These are phyloP conservation scores for Lithodes maja DNA, from an alignment of 2,888 invertebrate genomes.

Conservation along the genomic window DNA sequence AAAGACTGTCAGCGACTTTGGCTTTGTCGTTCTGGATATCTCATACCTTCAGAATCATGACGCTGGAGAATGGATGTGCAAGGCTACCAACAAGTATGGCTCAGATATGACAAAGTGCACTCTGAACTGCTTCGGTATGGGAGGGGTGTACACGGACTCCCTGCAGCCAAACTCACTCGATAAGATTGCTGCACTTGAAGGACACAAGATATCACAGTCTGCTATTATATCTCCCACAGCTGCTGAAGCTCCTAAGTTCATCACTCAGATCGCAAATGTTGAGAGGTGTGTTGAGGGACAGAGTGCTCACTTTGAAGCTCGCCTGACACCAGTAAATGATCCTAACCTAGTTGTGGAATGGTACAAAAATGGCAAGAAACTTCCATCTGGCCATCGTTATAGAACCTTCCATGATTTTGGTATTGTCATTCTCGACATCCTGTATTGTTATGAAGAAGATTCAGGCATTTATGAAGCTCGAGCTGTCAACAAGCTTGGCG, in stretches of 20 bases:
- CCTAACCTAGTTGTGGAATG: conserved; percentile 96
- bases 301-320: conserved; percentile 89
- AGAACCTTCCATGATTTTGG: conserved; percentile 98
- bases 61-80: conserved; percentile 94
- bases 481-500: conserved; percentile 92
- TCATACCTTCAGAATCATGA: conserved; percentile 95
- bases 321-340: conserved; percentile 94
- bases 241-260: conserved; percentile 90
- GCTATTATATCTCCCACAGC: conserved; percentile 53
- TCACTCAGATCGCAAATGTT: conserved; percentile 89
- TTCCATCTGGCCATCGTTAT: conserved; percentile 96
- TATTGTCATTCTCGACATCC: conserved; percentile 94
- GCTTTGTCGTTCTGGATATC: conserved; percentile 95
- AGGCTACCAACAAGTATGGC: conserved; percentile 89
- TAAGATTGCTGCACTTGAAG: conserved; percentile 89
- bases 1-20: conserved; percentile 95
- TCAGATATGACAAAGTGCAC: conserved; percentile 92
- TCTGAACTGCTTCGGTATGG: conserved; percentile 87
- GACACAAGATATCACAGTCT: conserved; percentile 77
- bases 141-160: conserved; percentile 91
- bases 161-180: conserved; percentile 93
- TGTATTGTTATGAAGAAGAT: conserved; percentile 97
- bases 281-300: conserved; percentile 94
- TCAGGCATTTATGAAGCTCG: conserved; percentile 95
- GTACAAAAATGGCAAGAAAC: conserved; percentile 94